Conservation (phyloP, 2,888 invertebrate species). For the Drosophila diplacantha region DNA sequence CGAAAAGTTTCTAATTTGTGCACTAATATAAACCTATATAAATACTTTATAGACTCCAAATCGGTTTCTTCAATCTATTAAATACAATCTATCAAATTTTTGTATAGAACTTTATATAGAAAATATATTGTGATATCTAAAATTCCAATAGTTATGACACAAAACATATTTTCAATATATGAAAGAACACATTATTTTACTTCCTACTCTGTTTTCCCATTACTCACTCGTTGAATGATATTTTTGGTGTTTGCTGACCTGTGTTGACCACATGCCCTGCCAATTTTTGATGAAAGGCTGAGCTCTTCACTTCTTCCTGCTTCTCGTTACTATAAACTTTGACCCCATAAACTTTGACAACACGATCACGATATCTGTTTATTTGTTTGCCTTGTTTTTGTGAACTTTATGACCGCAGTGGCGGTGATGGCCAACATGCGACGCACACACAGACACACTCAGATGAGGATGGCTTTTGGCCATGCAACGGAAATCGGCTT, state of each 20-base stretch:
- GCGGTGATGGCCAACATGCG: slow-evolving; percentile 46
- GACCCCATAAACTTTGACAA: slow-evolving; percentile 35
- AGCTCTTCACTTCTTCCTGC: slow-evolving; percentile 2
- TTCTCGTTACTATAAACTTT: slow-evolving; percentile 20
- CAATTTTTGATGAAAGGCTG: slow-evolving; percentile 5
- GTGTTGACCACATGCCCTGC: neutral
- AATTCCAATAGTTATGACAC: neutral
- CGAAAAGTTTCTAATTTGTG: neutral
- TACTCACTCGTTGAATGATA: neutral
- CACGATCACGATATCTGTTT: slow-evolving; percentile 36
- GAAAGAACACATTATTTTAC: neutral
- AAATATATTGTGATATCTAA: neutral
- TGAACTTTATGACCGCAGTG: slow-evolving; percentile 40
- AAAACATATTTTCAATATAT: neutral
- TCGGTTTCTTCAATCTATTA: neutral
- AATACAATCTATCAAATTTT: neutral
- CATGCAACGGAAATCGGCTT: slow-evolving; percentile 57
- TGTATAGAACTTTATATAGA: too few species aligned
- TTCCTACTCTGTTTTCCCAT: neutral
- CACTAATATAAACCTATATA: neutral
- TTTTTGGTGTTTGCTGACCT: neutral
- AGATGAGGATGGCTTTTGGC: slow-evolving; percentile 11
- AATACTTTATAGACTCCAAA: neutral
- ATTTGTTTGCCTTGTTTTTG: slow-evolving; percentile 31
- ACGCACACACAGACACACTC: slow-evolving; percentile 31